These are phyloP conservation scores for Siniperca chuatsi DNA, from an alignment of 2,113 vertebrate genomes.

Conservation along the genomic window DNA sequence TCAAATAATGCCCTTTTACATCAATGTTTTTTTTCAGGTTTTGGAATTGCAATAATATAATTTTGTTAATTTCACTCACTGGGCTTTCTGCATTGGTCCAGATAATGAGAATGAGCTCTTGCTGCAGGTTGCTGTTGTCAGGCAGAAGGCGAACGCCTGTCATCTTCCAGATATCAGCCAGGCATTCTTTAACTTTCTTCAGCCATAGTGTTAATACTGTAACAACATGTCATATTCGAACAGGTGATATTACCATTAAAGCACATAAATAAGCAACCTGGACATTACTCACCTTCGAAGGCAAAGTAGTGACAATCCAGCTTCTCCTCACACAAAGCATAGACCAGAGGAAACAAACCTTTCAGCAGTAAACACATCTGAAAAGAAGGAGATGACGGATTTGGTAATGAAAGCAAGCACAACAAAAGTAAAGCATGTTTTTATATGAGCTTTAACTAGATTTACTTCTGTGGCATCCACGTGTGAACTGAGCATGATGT, in stretches of 20 bases:
- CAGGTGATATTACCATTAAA: neutral
- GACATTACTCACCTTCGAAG: constrained; percentile 87
- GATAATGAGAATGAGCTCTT: constrained; percentile 81
- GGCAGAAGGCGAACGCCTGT: constrained; percentile 71
- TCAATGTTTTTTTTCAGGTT: neutral
- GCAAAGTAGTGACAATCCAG: constrained; percentile 86
- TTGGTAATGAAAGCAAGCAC: neutral
- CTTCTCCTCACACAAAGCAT: constrained; percentile 82
- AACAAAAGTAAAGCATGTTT: neutral
- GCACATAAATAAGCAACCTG: neutral
- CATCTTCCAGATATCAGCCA: constrained; percentile 81
- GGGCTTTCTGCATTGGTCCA: constrained; percentile 90
- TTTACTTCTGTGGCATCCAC: constrained; percentile 63
- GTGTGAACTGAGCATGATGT: constrained; percentile 79
- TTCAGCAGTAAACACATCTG: constrained; percentile 87
- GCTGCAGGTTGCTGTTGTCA: constrained; percentile 67
- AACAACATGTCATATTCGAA: constrained; percentile 33
- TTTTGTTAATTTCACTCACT: constrained; percentile 77
- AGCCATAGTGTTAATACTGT: constrained; percentile 89
- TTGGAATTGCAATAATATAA: neutral
- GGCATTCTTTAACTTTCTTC: constrained; percentile 83
- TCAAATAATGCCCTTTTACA: neutral
- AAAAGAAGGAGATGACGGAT: constrained; percentile 6
- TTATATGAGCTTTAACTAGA: neutral
- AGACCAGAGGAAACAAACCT: constrained; percentile 84